phyloP scores from a whole-genome alignment of 2,113 vertebrate species.

The Lagopus muta region DNA sequence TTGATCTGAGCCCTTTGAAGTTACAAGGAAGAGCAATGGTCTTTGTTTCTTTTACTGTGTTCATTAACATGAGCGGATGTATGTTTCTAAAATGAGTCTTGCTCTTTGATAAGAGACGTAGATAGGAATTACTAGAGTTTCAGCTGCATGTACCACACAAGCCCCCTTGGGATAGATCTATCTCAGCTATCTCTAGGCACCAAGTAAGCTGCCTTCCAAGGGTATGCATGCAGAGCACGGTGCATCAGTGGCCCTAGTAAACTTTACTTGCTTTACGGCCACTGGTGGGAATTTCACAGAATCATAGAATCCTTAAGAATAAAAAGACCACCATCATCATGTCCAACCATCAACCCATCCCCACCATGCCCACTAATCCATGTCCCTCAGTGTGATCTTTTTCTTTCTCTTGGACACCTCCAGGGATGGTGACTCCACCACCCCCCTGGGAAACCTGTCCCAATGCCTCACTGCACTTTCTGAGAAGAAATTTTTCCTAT shows the following conservation, averaged over 20 bases:
- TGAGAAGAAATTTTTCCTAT: too few species aligned
- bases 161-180: neutral
- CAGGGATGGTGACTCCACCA: too few species aligned
- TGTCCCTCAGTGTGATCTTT: too few species aligned
- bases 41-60: neutral
- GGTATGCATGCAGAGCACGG: neutral
- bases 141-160: neutral
- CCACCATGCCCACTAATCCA: too few species aligned
- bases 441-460: too few species aligned
- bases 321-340: too few species aligned
- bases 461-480: too few species aligned
- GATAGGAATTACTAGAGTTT: neutral
- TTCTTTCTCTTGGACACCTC: too few species aligned
- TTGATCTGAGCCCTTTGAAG: constrained; percentile 34
- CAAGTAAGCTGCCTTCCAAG: neutral
- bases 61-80: neutral
- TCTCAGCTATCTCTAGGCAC: neutral
- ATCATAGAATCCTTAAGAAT: too few species aligned
- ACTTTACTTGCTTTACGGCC: neutral
- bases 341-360: too few species aligned
- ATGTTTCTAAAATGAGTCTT: neutral
- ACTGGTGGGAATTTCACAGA: neutral
- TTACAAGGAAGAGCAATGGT: neutral
- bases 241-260: neutral
- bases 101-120: neutral